phyloP scores from a whole-genome alignment of 2,113 vertebrate species.

The Malurus alboscapulatus region DNA sequence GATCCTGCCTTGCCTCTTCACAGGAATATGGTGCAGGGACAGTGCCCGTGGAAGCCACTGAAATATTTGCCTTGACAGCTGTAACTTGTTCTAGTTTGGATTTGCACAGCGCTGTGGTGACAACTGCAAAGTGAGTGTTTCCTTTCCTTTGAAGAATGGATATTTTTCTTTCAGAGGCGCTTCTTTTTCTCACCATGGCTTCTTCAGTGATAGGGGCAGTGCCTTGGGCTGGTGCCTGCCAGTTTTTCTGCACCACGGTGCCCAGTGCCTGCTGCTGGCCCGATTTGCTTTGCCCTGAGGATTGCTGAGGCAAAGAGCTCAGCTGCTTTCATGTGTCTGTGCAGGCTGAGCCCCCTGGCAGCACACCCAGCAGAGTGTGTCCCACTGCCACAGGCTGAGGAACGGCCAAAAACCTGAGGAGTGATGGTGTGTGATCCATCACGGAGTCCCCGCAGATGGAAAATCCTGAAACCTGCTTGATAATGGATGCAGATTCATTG shows the following conservation, averaged over 20 bases:
- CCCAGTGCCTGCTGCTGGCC: background rate
- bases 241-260: background rate
- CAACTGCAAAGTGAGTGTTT: background rate
- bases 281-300: background rate
- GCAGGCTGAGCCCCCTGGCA: background rate
- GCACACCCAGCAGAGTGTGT: background rate
- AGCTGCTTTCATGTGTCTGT: background rate
- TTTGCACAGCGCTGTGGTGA: background rate
- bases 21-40: background rate
- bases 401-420: background rate
- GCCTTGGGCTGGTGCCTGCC: background rate
- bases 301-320: background rate
- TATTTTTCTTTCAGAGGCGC: background rate
- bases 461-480: background rate
- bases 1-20: background rate
- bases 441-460: background rate
- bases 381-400: background rate
- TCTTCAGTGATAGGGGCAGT: background rate
- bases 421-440: background rate
- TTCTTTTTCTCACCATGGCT: background rate
- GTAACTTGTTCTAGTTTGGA: background rate
- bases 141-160: background rate
- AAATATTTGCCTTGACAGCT: background rate
- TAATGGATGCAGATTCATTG: background rate
- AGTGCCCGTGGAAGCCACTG: background rate